These are phyloP conservation scores for Odontocerum albicorne DNA, from an alignment of 2,888 invertebrate genomes.

Conservation along the genomic window DNA sequence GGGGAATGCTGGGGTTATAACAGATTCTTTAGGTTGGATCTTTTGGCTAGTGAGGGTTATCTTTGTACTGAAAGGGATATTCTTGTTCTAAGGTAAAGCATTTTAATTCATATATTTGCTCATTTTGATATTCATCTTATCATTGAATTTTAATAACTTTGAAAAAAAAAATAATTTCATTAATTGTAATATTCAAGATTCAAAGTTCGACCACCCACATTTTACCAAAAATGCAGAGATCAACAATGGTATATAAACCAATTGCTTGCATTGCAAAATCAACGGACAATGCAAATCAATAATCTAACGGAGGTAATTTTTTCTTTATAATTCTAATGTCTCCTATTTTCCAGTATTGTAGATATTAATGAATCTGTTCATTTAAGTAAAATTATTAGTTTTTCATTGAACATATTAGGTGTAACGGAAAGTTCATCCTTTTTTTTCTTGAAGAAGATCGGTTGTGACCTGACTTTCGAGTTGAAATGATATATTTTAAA, in stretches of 20 bases:
- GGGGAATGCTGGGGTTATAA: slow-evolving; percentile 98
- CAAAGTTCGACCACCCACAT: slow-evolving; percentile 91
- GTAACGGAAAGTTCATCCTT: too few relatives aligned
- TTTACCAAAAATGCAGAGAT: slow-evolving; percentile 90
- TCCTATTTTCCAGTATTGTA: too few relatives aligned
- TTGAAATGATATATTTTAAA: too few relatives aligned
- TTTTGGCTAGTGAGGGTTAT: slow-evolving; percentile 89
- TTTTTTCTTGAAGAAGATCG: too few relatives aligned
- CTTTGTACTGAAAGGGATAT: slow-evolving; percentile 82
- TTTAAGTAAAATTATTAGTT: too few relatives aligned
- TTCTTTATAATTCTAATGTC: too few relatives aligned
- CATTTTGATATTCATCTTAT: slow-evolving; percentile 6
- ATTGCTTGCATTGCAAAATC: slow-evolving; percentile 76
- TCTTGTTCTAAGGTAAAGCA: slow-evolving; percentile 70
- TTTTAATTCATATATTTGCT: neutral
- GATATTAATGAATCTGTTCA: too few relatives aligned
- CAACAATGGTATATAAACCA: slow-evolving; percentile 92
- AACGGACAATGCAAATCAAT: slow-evolving; percentile 78
- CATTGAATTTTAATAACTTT: slow-evolving; percentile 9
- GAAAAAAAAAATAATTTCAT: too few relatives aligned
- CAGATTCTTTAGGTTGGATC: slow-evolving; percentile 86
- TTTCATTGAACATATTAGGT: too few relatives aligned
- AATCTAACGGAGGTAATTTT: slow-evolving; percentile 82
- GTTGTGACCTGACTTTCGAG: too few relatives aligned
- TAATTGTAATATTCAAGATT: slow-evolving; percentile 56